Evolutionary conservation across 2,113 vertebrate genomes (phyloP).

Genomic region (Silurus glanis): DNA sequence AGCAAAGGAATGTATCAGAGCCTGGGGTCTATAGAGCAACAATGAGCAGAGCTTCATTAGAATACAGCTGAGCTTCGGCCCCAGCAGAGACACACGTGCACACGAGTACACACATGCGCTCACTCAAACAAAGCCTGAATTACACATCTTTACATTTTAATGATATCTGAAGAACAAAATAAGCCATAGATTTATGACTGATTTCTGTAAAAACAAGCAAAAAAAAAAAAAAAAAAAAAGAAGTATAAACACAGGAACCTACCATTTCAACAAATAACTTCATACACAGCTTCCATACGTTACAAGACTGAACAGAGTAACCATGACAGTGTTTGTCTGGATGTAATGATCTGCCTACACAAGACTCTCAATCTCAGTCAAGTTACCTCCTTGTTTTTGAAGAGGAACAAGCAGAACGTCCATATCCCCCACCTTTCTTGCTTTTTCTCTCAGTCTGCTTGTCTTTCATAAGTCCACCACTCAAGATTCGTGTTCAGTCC

Average conservation of each 20-base stretch:
- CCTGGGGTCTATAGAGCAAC: slow-evolving; percentile 42
- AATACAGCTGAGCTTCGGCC: slow-evolving; percentile 58
- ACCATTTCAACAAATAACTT: neutral
- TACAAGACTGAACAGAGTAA: neutral
- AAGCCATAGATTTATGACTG: neutral
- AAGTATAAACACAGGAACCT: neutral
- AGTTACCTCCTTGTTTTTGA: slow-evolving; percentile 52
- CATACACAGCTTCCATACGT: neutral
- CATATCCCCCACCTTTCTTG: slow-evolving; percentile 35
- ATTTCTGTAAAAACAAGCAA: neutral
- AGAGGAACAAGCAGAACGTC: slow-evolving; percentile 46
- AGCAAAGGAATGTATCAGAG: slow-evolving; percentile 49
- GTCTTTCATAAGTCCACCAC: slow-evolving; percentile 33
- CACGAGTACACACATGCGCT: neutral
- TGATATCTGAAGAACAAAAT: neutral
- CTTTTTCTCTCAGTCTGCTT: slow-evolving; percentile 14
- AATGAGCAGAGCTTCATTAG: slow-evolving; percentile 60
- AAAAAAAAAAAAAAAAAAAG: neutral
- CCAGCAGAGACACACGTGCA: slow-evolving; percentile 11
- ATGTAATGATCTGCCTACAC: neutral
- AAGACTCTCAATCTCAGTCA: neutral
- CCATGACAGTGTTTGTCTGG: neutral
- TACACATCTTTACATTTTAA: neutral
- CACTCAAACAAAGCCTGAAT: slow-evolving; percentile 7
- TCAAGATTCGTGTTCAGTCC: slow-evolving; percentile 31